Percentiles rank a stretch among this genome's conserved stretches.
Conservation (phyloP, 2,797 vertebrate species). For the Miichthys miiuy region DNA sequence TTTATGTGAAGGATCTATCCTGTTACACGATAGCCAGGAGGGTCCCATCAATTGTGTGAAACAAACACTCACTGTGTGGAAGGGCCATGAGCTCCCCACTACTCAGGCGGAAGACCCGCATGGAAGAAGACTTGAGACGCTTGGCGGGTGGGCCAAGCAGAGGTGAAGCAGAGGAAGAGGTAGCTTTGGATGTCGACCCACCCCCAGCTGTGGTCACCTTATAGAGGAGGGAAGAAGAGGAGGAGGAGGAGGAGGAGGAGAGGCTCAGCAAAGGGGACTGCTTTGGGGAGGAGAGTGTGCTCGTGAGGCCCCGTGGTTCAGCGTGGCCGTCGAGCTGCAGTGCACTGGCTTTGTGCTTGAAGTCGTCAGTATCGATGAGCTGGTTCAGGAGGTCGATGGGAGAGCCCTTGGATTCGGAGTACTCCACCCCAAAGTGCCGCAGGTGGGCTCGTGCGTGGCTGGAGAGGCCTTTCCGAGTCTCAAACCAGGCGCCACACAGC, state of each 20-base stretch:
- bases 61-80: slow-evolving; percentile 86
- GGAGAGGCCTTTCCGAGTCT: slow-evolving; percentile 94
- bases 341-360: slow-evolving; percentile 88
- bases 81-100: slow-evolving; percentile 88
- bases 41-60: neutral
- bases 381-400: slow-evolving; percentile 93
- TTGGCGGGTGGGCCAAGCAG: slow-evolving; percentile 85
- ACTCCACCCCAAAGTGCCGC: slow-evolving; percentile 94
- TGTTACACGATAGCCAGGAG: neutral
- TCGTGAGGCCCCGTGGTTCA: slow-evolving; percentile 69
- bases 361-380: slow-evolving; percentile 92
- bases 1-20: neutral
- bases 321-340: slow-evolving; percentile 80
- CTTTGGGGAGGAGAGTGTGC: slow-evolving; percentile 66
- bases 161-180: slow-evolving; percentile 82
- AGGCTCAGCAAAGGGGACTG: slow-evolving; percentile 72
- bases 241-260: slow-evolving; percentile 74
- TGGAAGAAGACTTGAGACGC: slow-evolving; percentile 86
- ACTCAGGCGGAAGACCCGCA: slow-evolving; percentile 91
- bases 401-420: slow-evolving; percentile 93
- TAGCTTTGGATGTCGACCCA: slow-evolving; percentile 81
- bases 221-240: slow-evolving; percentile 76
- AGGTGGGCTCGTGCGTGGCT: slow-evolving; percentile 94
- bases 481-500: slow-evolving; percentile 96
- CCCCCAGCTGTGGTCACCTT: slow-evolving; percentile 78